phyloP scores from a whole-genome alignment of 2,113 vertebrate genomes.

The Polyodon spathula region DNA sequence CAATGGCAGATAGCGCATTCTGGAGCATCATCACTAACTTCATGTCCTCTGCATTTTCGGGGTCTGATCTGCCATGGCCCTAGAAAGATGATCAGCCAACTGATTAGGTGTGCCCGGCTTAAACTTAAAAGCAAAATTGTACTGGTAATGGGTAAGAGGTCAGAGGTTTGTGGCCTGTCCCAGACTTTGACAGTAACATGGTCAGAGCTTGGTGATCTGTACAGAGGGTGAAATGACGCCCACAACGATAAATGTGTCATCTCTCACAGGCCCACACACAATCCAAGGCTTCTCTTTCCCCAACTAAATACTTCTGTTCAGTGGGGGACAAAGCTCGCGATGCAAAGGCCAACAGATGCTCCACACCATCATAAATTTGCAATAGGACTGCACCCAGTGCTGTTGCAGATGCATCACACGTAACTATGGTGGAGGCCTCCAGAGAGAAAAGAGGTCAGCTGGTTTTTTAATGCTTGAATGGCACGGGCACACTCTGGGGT shows the following conservation, averaged over 20 bases:
- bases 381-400: background rate
- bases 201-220: background rate
- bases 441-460: background rate
- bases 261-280: background rate
- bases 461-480: background rate
- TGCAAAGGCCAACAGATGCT: too few species aligned
- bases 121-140: background rate
- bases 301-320: background rate
- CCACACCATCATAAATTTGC: background rate
- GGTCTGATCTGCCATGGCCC: background rate
- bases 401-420: too few species aligned
- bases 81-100: too few species aligned
- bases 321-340: too few species aligned
- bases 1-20: too few species aligned
- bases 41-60: background rate
- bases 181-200: too few species aligned
- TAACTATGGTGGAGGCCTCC: too few species aligned
- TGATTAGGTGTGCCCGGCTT: background rate
- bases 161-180: too few species aligned
- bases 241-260: background rate
- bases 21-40: background rate
- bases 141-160: background rate
- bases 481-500: background rate
- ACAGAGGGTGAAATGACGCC: background rate
- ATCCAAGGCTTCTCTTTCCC: background rate